These are phyloP conservation scores for Dynastes maya DNA, from an alignment of 2,888 invertebrate species.

Conservation along the genomic window DNA sequence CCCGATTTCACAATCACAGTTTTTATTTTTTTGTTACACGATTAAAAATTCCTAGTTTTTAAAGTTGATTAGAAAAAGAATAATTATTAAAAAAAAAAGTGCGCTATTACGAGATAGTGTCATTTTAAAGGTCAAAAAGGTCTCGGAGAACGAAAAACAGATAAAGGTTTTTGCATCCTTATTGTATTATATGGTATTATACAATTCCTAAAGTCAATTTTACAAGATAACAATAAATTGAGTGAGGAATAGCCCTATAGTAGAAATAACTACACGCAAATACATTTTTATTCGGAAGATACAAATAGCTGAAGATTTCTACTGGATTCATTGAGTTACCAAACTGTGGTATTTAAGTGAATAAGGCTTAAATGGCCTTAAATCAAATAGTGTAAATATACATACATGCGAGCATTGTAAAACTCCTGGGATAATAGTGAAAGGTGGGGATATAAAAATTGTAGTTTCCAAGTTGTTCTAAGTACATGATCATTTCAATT, in stretches of 20 bases:
- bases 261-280: neutral
- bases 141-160: constrained; percentile 33
- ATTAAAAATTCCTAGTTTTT: too few relatives aligned
- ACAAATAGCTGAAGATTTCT: neutral
- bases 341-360: neutral
- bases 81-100: too few relatives aligned
- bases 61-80: too few relatives aligned
- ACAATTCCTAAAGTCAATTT: neutral
- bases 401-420: neutral
- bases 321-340: neutral
- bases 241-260: neutral
- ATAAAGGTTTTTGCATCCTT: neutral
- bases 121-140: constrained; percentile 40
- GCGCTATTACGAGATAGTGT: neutral
- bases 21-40: too few relatives aligned
- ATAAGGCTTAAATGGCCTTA: too few relatives aligned
- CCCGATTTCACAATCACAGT: too few relatives aligned
- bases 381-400: neutral
- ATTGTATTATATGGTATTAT: too few relatives aligned
- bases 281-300: neutral
- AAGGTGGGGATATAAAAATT: neutral
- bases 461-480: neutral
- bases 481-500: neutral
- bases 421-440: neutral
- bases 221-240: neutral